Conservation (phyloP, 2,797 vertebrate genomes). For the Girardinus metallicus region DNA sequence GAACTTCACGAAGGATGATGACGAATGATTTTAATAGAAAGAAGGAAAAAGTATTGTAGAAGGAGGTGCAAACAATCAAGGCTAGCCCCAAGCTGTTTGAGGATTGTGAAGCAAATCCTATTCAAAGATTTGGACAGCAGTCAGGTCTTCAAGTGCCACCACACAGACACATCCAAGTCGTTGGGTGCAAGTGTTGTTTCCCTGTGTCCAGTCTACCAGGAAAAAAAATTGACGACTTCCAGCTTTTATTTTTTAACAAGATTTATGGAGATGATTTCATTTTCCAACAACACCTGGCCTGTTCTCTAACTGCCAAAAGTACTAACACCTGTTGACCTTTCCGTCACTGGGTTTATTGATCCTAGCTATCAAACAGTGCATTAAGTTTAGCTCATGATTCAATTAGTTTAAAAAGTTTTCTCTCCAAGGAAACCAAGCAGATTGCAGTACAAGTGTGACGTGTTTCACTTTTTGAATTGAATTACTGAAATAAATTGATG, state of each 20-base stretch:
- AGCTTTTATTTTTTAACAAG: neutral
- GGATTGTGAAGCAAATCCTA: neutral
- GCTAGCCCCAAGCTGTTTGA: neutral
- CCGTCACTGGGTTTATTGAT: neutral
- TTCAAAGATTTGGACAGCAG: neutral
- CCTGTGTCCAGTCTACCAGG: neutral
- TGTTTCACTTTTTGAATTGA: neutral
- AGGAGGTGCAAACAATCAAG: neutral
- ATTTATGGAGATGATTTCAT: neutral
- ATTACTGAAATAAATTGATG: neutral
- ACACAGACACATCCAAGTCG: neutral
- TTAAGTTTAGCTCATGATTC: neutral
- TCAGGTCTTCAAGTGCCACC: neutral
- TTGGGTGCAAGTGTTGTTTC: neutral
- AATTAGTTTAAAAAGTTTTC: neutral
- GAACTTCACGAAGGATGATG: neutral
- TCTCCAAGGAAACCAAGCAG: too few relatives aligned
- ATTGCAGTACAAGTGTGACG: neutral
- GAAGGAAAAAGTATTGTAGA: neutral
- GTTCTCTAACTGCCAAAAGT: neutral
- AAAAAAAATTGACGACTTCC: neutral
- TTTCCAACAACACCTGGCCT: neutral
- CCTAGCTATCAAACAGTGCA: neutral
- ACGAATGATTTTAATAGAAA: neutral
- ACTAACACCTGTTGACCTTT: neutral